Evolutionary conservation across 1,140 invertebrate genomes (phyloP).

Genomic region (Aphelenchoides avenae): DNA sequence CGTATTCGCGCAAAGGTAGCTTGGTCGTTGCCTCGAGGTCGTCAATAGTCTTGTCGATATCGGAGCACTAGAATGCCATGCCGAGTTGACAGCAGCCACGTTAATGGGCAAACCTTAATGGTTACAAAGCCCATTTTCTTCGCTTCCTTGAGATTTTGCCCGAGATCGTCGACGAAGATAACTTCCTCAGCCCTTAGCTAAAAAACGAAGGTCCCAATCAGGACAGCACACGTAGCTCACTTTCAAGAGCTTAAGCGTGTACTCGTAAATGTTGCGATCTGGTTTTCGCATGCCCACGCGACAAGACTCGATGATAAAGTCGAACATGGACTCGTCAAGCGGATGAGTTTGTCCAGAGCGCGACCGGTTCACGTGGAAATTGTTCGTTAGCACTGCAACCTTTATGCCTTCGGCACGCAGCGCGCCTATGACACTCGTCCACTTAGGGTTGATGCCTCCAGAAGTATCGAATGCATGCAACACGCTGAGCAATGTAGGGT

Average conservation of each 20-base stretch:
- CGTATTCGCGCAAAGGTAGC: constrained; percentile 27
- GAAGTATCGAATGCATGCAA: constrained; percentile 11
- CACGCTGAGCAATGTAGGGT: background rate
- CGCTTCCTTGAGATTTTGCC: constrained; percentile 60
- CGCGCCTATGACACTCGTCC: constrained; percentile 59
- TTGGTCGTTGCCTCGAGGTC: constrained; percentile 59
- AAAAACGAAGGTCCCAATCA: constrained; percentile 5
- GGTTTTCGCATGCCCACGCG: constrained; percentile 60
- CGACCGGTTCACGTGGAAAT: constrained; percentile 58
- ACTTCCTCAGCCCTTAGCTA: constrained; percentile 56
- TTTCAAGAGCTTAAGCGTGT: constrained; percentile 51
- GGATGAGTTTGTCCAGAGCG: constrained; percentile 43
- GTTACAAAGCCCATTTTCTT: constrained; percentile 60
- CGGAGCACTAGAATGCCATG: constrained; percentile 37
- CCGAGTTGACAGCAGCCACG: constrained; percentile 9
- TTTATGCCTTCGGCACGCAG: constrained; percentile 60
- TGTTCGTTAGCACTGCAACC: constrained; percentile 63
- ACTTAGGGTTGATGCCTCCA: constrained; percentile 50
- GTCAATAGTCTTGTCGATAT: constrained; percentile 50
- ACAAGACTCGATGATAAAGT: constrained; percentile 62
- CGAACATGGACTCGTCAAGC: constrained; percentile 52
- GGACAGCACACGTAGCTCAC: constrained; percentile 3
- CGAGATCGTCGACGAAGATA: constrained; percentile 62
- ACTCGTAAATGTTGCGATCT: constrained; percentile 58
- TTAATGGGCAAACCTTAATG: constrained; percentile 58